Evolutionary conservation across 2,797 vertebrate species (phyloP).

Genomic region (Acridotheres tristis): DNA sequence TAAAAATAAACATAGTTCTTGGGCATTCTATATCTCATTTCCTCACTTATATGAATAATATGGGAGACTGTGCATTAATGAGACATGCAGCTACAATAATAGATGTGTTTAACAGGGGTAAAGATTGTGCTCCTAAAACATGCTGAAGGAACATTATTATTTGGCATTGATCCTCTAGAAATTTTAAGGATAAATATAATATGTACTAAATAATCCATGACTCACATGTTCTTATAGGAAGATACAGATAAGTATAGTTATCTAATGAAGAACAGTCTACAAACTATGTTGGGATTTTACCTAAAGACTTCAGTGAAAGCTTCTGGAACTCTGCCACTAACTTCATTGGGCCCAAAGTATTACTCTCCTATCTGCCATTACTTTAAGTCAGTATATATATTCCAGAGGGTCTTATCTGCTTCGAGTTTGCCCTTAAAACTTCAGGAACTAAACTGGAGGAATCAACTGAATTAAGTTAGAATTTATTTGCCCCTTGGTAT

Average conservation of each 20-base stretch:
- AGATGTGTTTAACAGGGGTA: neutral
- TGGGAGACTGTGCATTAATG: neutral
- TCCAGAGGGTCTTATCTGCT: neutral
- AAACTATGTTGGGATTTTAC: neutral
- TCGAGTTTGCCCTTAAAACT: neutral
- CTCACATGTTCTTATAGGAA: neutral
- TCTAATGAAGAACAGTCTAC: neutral
- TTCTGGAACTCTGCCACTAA: neutral
- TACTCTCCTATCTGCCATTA: neutral
- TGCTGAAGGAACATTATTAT: neutral
- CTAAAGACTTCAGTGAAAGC: neutral
- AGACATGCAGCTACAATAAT: neutral
- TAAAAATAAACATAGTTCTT: slow-evolving; percentile 7
- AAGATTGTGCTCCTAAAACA: neutral
- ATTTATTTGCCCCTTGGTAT: neutral
- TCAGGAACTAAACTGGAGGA: neutral
- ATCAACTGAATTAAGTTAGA: neutral
- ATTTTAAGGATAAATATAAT: neutral
- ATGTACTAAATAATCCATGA: neutral
- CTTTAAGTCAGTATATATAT: neutral
- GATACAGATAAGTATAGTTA: neutral
- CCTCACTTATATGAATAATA: neutral
- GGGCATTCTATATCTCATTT: neutral
- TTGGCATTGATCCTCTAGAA: neutral
- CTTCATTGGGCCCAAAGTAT: neutral